Percentiles rank a stretch among this genome's conserved stretches.
phyloP scores from a whole-genome alignment of 2,888 invertebrate genomes.

The Ornithoptera priamus region DNA sequence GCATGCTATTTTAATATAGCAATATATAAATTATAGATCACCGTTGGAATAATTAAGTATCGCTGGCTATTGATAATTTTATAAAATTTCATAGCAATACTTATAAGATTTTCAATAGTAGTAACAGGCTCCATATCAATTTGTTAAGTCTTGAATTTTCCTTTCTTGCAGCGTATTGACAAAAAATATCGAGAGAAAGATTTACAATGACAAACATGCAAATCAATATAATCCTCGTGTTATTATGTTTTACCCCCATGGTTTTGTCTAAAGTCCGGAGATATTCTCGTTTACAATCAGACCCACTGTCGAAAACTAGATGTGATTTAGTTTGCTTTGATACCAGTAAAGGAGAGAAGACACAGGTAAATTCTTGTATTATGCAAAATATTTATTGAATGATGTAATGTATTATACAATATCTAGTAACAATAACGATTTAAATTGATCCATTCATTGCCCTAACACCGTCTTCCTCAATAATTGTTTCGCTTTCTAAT shows the following conservation, averaged over 20 bases:
- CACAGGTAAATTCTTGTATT: slow-evolving; percentile 52
- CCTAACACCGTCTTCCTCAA: too few species aligned
- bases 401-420: too few species aligned
- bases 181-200: slow-evolving; percentile 28
- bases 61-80: too few species aligned
- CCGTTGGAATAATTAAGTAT: too few species aligned
- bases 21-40: too few species aligned
- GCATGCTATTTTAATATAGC: too few species aligned
- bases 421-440: too few species aligned
- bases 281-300: slow-evolving; percentile 65
- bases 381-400: neutral
- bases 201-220: slow-evolving; percentile 45
- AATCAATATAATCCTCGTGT: slow-evolving; percentile 49
- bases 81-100: neutral
- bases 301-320: slow-evolving; percentile 79
- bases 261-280: slow-evolving; percentile 56
- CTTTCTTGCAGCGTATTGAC: slow-evolving; percentile 35
- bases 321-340: slow-evolving; percentile 81
- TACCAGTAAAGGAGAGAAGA: slow-evolving; percentile 56
- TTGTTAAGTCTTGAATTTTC: slow-evolving; percentile 30
- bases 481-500: too few species aligned
- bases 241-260: slow-evolving; percentile 46
- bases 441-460: too few species aligned
- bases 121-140: slow-evolving; percentile 34
- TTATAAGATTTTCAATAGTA: slow-evolving; percentile 31